Percentiles rank a stretch among this genome's conserved stretches.
Conservation (phyloP, 2,113 vertebrate genomes). For the Phyllopteryx taeniolatus region DNA sequence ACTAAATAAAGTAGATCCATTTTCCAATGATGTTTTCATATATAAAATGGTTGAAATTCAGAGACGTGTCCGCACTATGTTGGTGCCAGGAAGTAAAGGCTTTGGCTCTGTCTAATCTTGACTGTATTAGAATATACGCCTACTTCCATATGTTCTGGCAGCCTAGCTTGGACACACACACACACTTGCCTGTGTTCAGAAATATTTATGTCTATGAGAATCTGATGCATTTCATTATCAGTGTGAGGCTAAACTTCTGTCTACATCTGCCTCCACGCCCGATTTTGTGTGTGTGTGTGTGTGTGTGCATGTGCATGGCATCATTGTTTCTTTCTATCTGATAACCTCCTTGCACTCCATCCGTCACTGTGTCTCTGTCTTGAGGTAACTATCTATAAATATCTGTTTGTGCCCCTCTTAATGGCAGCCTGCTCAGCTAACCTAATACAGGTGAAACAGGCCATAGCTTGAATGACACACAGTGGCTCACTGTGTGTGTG, state of each 20-base stretch:
- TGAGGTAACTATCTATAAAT: constrained; percentile 50
- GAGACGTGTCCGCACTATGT: constrained; percentile 30
- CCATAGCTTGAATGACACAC: constrained; percentile 28
- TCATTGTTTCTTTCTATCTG: constrained; percentile 27
- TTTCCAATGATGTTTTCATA: constrained; percentile 14
- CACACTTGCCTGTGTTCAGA: constrained; percentile 20
- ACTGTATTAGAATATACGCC: constrained; percentile 51
- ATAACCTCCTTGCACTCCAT: constrained; percentile 41
- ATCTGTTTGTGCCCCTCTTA: constrained; percentile 49
- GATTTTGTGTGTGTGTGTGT: background rate
- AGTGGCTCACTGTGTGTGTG: constrained; percentile 9
- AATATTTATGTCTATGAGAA: constrained; percentile 48
- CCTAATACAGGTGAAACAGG: constrained; percentile 43
- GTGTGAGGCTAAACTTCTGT: constrained; percentile 34
- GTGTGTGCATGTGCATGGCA: background rate
- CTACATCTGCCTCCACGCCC: constrained; percentile 23
- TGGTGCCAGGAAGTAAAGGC: constrained; percentile 41
- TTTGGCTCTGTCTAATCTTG: constrained; percentile 37
- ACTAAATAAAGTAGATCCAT: constrained; percentile 22
- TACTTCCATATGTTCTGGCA: constrained; percentile 52
- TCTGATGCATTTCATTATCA: constrained; percentile 49
- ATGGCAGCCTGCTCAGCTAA: constrained; percentile 53
- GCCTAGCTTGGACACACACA: constrained; percentile 31
- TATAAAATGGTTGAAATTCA: constrained; percentile 33
- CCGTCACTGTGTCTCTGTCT: constrained; percentile 43